A percentile compares a stretch with the other conserved stretches of the same genome.
These are phyloP conservation scores for Lasiommata megera DNA, from an alignment of 2,888 invertebrate species.

Conservation along the genomic window DNA sequence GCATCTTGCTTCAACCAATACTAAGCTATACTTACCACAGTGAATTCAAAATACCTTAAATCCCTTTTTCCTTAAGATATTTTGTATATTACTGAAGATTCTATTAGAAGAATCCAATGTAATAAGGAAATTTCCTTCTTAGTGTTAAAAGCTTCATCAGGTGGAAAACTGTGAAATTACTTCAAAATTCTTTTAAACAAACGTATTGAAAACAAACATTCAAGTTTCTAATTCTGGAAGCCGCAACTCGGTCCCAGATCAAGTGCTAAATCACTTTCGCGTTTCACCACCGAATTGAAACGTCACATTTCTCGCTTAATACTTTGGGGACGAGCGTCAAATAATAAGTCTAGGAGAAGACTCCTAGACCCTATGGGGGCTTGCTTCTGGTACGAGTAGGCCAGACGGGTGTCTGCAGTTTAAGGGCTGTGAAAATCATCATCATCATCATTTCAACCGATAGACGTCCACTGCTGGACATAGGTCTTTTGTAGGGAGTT, in stretches of 20 bases:
- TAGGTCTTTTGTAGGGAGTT: too few relatives aligned
- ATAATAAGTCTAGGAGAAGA: neutral
- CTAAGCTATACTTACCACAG: too few relatives aligned
- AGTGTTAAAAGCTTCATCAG: neutral
- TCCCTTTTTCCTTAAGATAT: too few relatives aligned
- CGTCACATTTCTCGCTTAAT: constrained; percentile 31
- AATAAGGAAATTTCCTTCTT: too few relatives aligned
- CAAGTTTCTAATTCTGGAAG: constrained; percentile 8
- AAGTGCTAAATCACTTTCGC: constrained; percentile 32
- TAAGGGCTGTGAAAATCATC: neutral
- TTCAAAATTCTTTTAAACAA: constrained; percentile 1
- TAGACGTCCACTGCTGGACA: too few relatives aligned
- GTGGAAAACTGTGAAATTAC: neutral
- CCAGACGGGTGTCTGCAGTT: too few relatives aligned
- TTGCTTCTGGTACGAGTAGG: too few relatives aligned
- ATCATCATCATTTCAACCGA: too few relatives aligned
- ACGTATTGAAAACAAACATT: constrained; percentile 8
- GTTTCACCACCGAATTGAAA: constrained; percentile 34
- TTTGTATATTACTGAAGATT: too few relatives aligned
- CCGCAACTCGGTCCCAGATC: constrained; percentile 23
- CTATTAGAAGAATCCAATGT: too few relatives aligned
- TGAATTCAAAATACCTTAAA: too few relatives aligned
- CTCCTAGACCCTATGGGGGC: neutral
- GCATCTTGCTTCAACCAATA: too few relatives aligned
- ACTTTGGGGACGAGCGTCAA: neutral